Evolutionary conservation across 2,888 invertebrate genomes (phyloP), one percentile per base, ranked within the genome.

Genomic region (Timema cristinae): DNA sequence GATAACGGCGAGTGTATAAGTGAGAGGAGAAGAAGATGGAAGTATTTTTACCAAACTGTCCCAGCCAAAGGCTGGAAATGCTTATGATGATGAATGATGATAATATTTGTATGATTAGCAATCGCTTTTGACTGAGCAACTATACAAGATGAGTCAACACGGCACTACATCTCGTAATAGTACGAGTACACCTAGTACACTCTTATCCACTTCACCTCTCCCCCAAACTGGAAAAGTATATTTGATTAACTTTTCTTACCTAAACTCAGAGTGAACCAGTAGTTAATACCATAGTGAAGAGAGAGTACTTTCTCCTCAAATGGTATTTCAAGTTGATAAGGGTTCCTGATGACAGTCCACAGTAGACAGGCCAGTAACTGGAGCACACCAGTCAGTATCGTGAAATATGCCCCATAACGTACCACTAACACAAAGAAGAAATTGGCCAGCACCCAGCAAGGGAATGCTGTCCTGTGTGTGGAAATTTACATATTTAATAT

Each of bases 401-500:
- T 78, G 74, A 83, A 84, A 75, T 84, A 83, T 6, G 85, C 85
- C 0, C 85, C 86, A 74, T 86, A 86, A 7, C 83, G 80, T 15
- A 87, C 82, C 51, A 86, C 84, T 71, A 85, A 83, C 76, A 83
- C 82, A 76, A 86, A 84, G 66, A 87, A 79, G 70, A 88, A 82
- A 75, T 85, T 84, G 1, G 86, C 80, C 56, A 88, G 76, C 11
- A 88, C 73, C 87, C 88, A 88, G 63, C 84, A 81, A 6, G 85
- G 83, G 73, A 88, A 85, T 2, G 87, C 86, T 61, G 84, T 77
- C 85, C 85, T 85, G 75, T 4, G 11, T n/a, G n/a, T 13, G 54
- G 4, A 54, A n/a, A 54, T 13, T 13, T n/a, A n/a, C 8, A 15
- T 32, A 32, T 32, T 32, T 32, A 32, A 32, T 32, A 32, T 2